phyloP scores from a whole-genome alignment of 2,113 vertebrate species.

The Apodemus speciosus region DNA sequence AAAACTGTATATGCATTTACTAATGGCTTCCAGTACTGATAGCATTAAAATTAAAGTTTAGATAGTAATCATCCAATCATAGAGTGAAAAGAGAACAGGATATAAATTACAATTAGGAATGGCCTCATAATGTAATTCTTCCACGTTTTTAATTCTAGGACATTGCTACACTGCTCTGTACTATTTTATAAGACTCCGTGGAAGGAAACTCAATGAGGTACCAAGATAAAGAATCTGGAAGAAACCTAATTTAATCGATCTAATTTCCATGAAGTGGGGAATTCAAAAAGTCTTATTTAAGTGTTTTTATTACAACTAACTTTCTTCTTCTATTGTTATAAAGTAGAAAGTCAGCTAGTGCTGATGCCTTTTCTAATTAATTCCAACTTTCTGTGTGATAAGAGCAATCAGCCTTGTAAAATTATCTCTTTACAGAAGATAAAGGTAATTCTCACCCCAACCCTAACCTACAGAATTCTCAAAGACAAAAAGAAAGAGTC shows the following conservation, averaged over 20 bases:
- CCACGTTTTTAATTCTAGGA: neutral
- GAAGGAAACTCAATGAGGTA: neutral
- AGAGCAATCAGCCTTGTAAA: neutral
- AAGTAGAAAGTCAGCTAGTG: neutral
- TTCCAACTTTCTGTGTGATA: conserved; percentile 27
- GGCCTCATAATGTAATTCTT: neutral
- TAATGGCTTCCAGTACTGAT: neutral
- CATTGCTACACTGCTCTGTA: neutral
- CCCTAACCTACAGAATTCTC: neutral
- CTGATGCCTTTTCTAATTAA: conserved; percentile 37
- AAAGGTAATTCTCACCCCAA: neutral
- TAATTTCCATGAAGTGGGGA: conserved; percentile 14
- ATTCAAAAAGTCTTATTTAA: neutral
- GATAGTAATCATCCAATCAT: neutral
- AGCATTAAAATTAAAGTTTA: conserved; percentile 29
- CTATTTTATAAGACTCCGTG: neutral
- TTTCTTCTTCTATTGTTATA: neutral
- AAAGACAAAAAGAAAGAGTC: neutral
- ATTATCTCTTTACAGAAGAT: neutral
- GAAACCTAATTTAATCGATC: neutral
- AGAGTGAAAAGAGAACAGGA: neutral
- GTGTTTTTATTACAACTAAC: conserved; percentile 21
- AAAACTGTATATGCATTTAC: neutral
- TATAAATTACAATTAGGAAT: neutral
- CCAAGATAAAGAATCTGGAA: conserved; percentile 25